A percentile compares a stretch with the other conserved stretches of the same genome.
These are phyloP conservation scores for Pyrochroa serraticornis DNA, from an alignment of 2,888 invertebrate genomes.

Conservation along the genomic window DNA sequence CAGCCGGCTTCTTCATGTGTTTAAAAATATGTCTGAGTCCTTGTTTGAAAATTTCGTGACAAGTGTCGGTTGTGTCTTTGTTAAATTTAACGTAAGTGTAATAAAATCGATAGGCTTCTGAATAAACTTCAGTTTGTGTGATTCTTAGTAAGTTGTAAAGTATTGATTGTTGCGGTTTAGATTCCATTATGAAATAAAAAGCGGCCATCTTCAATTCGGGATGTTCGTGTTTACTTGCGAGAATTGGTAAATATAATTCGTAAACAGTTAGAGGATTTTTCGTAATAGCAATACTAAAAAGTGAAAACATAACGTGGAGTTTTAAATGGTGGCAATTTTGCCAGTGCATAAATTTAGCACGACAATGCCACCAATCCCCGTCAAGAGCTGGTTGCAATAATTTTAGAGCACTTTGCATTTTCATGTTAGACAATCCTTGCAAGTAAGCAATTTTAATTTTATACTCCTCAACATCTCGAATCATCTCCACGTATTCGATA, in stretches of 20 bases:
- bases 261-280: slow-evolving; percentile 41
- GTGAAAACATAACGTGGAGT: slow-evolving; percentile 55
- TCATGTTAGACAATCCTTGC: slow-evolving; percentile 59
- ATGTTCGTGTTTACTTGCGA: slow-evolving; percentile 54
- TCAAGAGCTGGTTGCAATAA: slow-evolving; percentile 56
- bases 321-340: slow-evolving; percentile 46
- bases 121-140: slow-evolving; percentile 56
- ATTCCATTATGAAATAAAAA: slow-evolving; percentile 55
- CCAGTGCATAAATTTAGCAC: no score
- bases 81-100: slow-evolving; percentile 57
- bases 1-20: slow-evolving; percentile 44
- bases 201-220: slow-evolving; percentile 56
- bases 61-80: slow-evolving; percentile 55
- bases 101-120: slow-evolving; percentile 59
- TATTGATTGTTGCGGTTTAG: slow-evolving; percentile 49
- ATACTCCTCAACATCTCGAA: slow-evolving; percentile 43
- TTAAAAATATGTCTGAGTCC: slow-evolving; percentile 51
- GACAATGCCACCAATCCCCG: slow-evolving; percentile 46
- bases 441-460: slow-evolving; percentile 56
- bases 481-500: slow-evolving; percentile 34
- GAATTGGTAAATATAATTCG: slow-evolving; percentile 58
- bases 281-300: slow-evolving; percentile 45
- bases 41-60: slow-evolving; percentile 48
- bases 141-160: slow-evolving; percentile 57
- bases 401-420: slow-evolving; percentile 51